Base-by-base conservation (phyloP, 2,888 invertebrate genomes). In the Cosmia trapezina region DNA sequence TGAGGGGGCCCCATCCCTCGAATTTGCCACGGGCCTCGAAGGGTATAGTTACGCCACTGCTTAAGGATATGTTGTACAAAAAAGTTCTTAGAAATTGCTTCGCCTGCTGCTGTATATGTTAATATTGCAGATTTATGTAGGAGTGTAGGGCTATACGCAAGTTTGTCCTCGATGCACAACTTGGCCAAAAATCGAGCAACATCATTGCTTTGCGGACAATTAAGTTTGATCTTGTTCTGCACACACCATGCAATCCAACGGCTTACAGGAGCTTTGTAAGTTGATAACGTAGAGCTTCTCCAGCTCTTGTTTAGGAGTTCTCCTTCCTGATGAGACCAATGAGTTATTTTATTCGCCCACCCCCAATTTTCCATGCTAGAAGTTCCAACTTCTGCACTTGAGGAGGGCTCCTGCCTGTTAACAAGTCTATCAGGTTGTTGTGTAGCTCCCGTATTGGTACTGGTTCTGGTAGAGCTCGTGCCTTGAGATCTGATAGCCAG, bases 191-290 rank as follows among this genome's bases (percentile, higher is more conserved):
- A 51, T 1, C n/a, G n/a, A 51, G n/a, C 51, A n/a, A n/a, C n/a
- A n/a, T n/a, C n/a, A n/a, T n/a, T n/a, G n/a, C n/a, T n/a, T n/a
- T n/a, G n/a, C n/a, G n/a, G 51, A 9, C 11, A n/a, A n/a, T 51
- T 51, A 4, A n/a, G n/a, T 19, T 51, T 51, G 11, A 51, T n/a
- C 11, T 51, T n/a, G n/a, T 51, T 51, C 11, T 51, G n/a, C 51
- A n/a, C n/a, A 51, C 51, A 51, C 49, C 51, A 51, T 51, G 51
- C 51, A n/a, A 51, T n/a, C 51, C 51, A 51, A n/a, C n/a, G n/a
- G 11, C 11, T 11, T n/a, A n/a, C 4, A n/a, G 11, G n/a, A 4
- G n/a, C 9, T 14, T 22, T 22, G 54, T 54, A 22, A 28, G 14
- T 17, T 28, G 54, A 22, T 54, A 14, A 54, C 1, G 22, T 54